Base-by-base conservation (phyloP, 2,113 vertebrate genomes). In the Pavo muticus region DNA sequence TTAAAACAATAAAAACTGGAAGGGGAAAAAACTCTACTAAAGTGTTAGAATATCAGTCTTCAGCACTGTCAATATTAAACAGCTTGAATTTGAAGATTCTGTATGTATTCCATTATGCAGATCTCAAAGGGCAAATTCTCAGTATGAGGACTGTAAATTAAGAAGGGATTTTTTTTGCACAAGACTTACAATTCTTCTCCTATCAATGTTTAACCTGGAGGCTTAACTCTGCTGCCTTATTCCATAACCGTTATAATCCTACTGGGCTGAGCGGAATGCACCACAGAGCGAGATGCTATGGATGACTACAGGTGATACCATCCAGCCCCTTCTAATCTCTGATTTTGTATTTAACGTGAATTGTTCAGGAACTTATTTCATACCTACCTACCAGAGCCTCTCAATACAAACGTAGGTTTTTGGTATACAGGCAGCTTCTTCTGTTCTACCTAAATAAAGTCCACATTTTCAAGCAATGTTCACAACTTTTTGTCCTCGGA, bases 1-100 rank as follows among this genome's bases (percentile, higher is more conserved):
- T 92, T 89, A 72, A 83, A 90, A 14, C 73, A 93, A 63, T 56
- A 40, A 84, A 52, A 87, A 67, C 6, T 75, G n/a, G 25, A 93
- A 67, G n/a, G 20, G 70, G 39, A 67, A 78, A 64, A 67, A 83
- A 64, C 20, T 67, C 45, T 57, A 69, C 27, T 42, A 39, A 80
- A 71, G 50, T 4, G 71, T 73, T 39, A 85, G 40, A 92, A 59
- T 89, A 84, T 73, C 29, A 32, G 87, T 73, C 37, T 27, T 72
- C 47, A 93, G 64, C 9, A 63, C 3, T 61, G 40, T 57, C 73
- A 77, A 56, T 27, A 68, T 30, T 57, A 16, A 56, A 71, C 90
- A 63, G 21, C 10, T 8, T 29, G 45, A 54, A 50, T 63, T 57
- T 52, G 25, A 60, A 84, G 25, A 63, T 90, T 56, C 11, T 86